Evolutionary conservation across 2,113 vertebrate genomes (phyloP).

Genomic region (Glareola pratincola): DNA sequence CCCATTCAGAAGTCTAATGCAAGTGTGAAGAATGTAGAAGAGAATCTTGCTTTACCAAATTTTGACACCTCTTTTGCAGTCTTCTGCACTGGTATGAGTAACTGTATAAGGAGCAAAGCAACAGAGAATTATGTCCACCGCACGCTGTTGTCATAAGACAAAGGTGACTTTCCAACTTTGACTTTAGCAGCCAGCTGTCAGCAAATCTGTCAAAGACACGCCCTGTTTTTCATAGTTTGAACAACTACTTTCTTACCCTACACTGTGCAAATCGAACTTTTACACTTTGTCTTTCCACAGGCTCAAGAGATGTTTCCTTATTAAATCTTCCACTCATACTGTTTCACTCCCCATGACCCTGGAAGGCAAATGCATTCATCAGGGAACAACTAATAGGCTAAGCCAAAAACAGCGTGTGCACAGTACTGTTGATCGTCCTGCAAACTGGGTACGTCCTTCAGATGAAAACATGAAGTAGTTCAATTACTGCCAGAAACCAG

Average conservation of each 20-base stretch:
- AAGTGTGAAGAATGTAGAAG: background rate
- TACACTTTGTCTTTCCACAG: background rate
- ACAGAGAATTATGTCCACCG: background rate
- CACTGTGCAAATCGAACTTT: background rate
- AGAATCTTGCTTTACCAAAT: background rate
- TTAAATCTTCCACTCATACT: background rate
- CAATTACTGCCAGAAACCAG: background rate
- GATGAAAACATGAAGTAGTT: background rate
- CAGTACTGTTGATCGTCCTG: background rate
- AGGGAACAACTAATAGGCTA: background rate
- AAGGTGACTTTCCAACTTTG: background rate
- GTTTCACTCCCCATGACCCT: background rate
- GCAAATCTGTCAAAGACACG: background rate
- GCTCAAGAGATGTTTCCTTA: background rate
- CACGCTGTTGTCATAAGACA: background rate
- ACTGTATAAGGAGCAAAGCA: background rate
- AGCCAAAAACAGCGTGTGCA: accelerated
- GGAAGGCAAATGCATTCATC: background rate
- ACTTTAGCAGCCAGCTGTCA: background rate
- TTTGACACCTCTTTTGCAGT: background rate
- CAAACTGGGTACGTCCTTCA: background rate
- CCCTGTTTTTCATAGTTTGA: background rate
- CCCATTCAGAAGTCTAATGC: background rate
- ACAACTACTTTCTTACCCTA: background rate
- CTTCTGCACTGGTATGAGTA: background rate